A percentile compares a stretch with the other conserved stretches of the same genome.
Conservation (phyloP, 2,797 vertebrate species). For the Onychomys leucogaster region DNA sequence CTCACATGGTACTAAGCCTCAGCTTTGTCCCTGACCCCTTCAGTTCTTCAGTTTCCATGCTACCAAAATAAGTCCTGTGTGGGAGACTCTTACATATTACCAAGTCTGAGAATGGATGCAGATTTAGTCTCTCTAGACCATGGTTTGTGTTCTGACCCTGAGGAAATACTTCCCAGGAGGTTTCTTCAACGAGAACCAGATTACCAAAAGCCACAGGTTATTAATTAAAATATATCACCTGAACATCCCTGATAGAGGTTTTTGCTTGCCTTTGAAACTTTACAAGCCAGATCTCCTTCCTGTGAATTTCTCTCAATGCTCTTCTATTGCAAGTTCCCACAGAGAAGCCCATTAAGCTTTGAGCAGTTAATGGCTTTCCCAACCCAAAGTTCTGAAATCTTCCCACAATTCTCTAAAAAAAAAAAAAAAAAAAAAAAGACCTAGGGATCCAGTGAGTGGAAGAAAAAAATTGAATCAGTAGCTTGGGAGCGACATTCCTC, state of each 20-base stretch:
- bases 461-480: not conserved
- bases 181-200: not conserved
- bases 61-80: too few species aligned
- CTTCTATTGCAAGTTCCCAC: not conserved
- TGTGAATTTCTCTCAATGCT: not conserved
- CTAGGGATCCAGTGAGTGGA: not conserved
- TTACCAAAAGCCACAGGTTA: not conserved
- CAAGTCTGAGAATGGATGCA: not conserved
- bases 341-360: not conserved
- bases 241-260: not conserved
- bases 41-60: not conserved
- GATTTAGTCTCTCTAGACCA: not conserved
- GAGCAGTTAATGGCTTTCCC: too few species aligned
- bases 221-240: not conserved
- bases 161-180: not conserved
- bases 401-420: not conserved
- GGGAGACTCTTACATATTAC: not conserved
- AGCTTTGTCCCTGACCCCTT: not conserved
- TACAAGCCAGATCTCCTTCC: not conserved
- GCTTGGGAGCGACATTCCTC: accelerated
- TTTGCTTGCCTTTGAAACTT: not conserved
- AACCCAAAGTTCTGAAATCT: not conserved
- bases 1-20: not conserved
- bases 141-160: not conserved
- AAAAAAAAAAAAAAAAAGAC: not conserved